These are phyloP conservation scores for Tichodroma muraria DNA, from an alignment of 2,113 vertebrate species.

Conservation along the genomic window DNA sequence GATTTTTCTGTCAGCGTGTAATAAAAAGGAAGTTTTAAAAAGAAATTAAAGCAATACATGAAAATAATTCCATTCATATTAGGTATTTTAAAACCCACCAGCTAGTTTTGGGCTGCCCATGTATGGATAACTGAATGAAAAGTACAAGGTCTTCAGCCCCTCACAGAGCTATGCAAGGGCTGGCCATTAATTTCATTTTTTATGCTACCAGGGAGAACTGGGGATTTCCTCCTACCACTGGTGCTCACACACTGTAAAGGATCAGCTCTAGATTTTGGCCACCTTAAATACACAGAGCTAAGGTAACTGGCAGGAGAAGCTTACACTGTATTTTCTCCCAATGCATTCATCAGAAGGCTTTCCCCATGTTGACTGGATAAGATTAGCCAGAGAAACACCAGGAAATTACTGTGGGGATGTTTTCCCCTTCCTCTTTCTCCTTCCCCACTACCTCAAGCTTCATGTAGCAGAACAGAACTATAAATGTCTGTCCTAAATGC, in stretches of 20 bases:
- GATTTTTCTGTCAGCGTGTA: constrained; percentile 54
- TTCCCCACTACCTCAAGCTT: neutral
- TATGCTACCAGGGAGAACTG: neutral
- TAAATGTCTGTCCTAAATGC: neutral
- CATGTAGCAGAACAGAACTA: neutral
- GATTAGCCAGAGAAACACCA: neutral
- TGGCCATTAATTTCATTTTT: constrained; percentile 36
- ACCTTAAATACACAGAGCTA: neutral
- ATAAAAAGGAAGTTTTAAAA: constrained; percentile 39
- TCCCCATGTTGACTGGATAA: neutral
- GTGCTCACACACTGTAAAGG: neutral
- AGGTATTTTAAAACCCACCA: constrained; percentile 41
- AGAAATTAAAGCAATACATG: constrained; percentile 14
- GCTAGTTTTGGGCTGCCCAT: neutral
- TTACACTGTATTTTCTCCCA: neutral
- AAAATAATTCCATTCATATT: constrained; percentile 57
- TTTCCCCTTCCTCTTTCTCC: neutral
- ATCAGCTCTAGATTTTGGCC: neutral
- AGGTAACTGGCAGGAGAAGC: neutral
- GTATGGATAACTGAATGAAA: constrained; percentile 41
- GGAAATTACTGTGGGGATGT: neutral
- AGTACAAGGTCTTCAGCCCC: neutral
- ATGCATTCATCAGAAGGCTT: neutral
- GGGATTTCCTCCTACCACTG: constrained; percentile 32
- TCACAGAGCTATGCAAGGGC: neutral